phyloP scores from a whole-genome alignment of 2,797 vertebrate species.

The Scleropages formosus region DNA sequence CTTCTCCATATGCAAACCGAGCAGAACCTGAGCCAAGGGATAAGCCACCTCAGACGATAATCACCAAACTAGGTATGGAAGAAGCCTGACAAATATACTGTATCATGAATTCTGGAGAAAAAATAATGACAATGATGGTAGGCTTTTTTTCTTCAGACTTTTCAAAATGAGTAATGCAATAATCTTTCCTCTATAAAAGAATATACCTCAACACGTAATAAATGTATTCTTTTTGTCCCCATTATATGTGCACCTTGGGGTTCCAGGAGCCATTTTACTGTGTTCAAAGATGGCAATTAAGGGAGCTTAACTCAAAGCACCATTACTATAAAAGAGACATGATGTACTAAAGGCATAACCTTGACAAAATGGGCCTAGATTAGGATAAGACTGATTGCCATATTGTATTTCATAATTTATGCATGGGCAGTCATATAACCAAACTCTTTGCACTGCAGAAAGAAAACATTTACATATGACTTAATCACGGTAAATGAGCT shows the following conservation, averaged over 20 bases:
- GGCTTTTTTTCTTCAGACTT: constrained; percentile 43
- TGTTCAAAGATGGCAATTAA: constrained; percentile 51
- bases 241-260: constrained; percentile 49
- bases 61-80: constrained; percentile 45
- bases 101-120: constrained; percentile 58
- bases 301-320: constrained; percentile 43
- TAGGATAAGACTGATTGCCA: constrained; percentile 63
- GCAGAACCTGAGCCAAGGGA: constrained; percentile 51
- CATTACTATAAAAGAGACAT: constrained; percentile 35
- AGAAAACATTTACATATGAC: constrained; percentile 17
- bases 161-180: constrained; percentile 49
- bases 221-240: constrained; percentile 51
- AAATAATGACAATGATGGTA: constrained; percentile 47
- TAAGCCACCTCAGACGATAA: constrained; percentile 49
- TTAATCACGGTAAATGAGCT: constrained; percentile 12
- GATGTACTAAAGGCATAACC: constrained; percentile 53
- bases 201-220: constrained; percentile 48
- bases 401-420: constrained; percentile 58
- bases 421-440: constrained; percentile 50
- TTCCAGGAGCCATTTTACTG: constrained; percentile 46
- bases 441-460: background rate
- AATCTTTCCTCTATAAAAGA: constrained; percentile 48
- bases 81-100: constrained; percentile 53
- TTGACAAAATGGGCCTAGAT: constrained; percentile 60
- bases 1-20: constrained; percentile 39